Conservation (phyloP, 2,888 invertebrate species). For the Thereva nobilitata region DNA sequence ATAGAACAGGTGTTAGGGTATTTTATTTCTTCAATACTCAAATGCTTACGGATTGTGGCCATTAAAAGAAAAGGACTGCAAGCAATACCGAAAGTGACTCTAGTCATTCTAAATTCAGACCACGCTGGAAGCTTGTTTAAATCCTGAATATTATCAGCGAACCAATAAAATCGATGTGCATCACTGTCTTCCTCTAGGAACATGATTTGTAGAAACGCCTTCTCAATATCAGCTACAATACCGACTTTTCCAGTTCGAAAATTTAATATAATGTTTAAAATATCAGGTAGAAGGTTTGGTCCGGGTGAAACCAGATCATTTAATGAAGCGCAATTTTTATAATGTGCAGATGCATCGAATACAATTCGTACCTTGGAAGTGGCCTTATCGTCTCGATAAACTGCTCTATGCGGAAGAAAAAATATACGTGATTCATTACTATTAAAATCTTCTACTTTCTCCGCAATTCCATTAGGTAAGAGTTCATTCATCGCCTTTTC, state of each 20-base stretch:
- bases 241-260: not conserved
- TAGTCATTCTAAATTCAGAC: no score
- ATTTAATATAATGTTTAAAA: not conserved
- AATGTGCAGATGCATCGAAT: slow-evolving; percentile 26
- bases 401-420: not conserved
- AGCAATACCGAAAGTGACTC: no score
- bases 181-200: no score
- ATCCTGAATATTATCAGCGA: no score
- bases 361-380: slow-evolving; percentile 20
- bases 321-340: not conserved
- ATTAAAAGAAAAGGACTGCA: no score
- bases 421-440: not conserved
- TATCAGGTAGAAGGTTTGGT: not conserved
- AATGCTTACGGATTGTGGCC: no score
- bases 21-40: no score
- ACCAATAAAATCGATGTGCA: not conserved
- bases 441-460: not conserved
- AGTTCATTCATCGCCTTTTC: not conserved
- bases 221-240: slow-evolving; percentile 2
- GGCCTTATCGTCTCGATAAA: slow-evolving; percentile 6
- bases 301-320: slow-evolving; percentile 8
- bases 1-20: no score
- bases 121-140: not conserved
- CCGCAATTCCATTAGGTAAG: no score
- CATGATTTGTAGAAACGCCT: no score